A percentile compares a stretch with the other conserved stretches of the same genome.
phyloP scores from a whole-genome alignment of 2,113 vertebrate genomes.

The Cochlearius cochlearius region DNA sequence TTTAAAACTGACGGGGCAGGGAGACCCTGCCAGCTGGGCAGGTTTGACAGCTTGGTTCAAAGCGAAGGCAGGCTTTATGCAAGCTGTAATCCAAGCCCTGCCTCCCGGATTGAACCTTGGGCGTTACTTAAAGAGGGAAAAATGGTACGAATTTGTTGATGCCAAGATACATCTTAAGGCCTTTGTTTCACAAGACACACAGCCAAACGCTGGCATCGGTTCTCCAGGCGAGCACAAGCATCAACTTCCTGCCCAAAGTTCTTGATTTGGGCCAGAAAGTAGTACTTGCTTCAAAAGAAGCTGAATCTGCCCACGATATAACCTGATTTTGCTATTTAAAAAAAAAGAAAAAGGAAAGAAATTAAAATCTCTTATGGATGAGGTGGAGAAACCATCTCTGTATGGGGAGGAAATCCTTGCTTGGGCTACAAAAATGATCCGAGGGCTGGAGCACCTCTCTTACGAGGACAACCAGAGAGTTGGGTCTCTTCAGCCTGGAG shows the following conservation, averaged over 20 bases:
- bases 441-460: too few species aligned
- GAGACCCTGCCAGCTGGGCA: neutral
- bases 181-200: neutral
- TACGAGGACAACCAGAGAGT: too few species aligned
- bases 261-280: neutral
- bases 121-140: neutral
- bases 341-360: rapidly evolving
- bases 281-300: neutral
- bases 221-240: neutral
- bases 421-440: too few species aligned
- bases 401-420: neutral
- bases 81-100: neutral
- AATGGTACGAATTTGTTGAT: neutral
- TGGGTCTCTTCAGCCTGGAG: too few species aligned
- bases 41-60: neutral
- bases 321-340: neutral
- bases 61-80: neutral
- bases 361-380: neutral
- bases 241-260: neutral
- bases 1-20: neutral
- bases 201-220: rapidly evolving
- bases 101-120: neutral
- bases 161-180: neutral
- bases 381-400: neutral
- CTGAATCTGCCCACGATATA: neutral